These are phyloP conservation scores for Orthosia gothica DNA, from an alignment of 2,888 invertebrate species.

Conservation along the genomic window DNA sequence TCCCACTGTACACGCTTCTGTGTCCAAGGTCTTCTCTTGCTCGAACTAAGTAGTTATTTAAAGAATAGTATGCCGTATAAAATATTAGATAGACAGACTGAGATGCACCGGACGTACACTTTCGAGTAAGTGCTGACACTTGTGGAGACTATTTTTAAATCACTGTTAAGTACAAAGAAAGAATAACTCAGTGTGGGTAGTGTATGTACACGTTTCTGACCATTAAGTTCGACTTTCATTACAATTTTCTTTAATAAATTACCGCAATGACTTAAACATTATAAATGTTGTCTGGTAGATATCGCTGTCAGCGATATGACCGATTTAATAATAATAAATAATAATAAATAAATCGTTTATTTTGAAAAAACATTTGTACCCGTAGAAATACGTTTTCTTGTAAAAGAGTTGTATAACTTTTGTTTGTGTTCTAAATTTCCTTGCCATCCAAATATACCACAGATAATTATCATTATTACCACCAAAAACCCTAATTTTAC, in stretches of 20 bases:
- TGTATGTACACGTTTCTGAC: too few relatives aligned
- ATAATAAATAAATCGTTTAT: too few relatives aligned
- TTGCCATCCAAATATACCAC: slow-evolving; percentile 7
- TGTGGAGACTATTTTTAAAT: neutral
- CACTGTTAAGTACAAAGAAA: neutral
- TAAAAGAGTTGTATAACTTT: too few relatives aligned
- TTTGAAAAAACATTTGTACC: too few relatives aligned
- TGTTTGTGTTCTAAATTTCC: too few relatives aligned
- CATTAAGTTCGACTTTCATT: neutral
- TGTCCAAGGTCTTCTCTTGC: neutral
- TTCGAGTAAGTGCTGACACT: neutral
- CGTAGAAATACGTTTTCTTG: too few relatives aligned
- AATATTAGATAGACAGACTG: neutral
- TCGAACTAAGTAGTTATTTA: neutral
- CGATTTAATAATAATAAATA: too few relatives aligned
- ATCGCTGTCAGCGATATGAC: too few relatives aligned
- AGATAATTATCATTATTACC: neutral
- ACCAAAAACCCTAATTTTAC: slow-evolving; percentile 15
- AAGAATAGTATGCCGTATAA: neutral
- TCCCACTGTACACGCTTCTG: neutral
- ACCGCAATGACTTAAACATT: neutral
- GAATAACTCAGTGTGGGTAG: neutral
- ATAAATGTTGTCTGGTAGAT: neutral
- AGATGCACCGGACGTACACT: neutral
- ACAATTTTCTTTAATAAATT: neutral